These are phyloP conservation scores for Aurelia aurita DNA, from an alignment of 30 jellyfish, hydroid and myxozoan species.

Conservation along the genomic window DNA sequence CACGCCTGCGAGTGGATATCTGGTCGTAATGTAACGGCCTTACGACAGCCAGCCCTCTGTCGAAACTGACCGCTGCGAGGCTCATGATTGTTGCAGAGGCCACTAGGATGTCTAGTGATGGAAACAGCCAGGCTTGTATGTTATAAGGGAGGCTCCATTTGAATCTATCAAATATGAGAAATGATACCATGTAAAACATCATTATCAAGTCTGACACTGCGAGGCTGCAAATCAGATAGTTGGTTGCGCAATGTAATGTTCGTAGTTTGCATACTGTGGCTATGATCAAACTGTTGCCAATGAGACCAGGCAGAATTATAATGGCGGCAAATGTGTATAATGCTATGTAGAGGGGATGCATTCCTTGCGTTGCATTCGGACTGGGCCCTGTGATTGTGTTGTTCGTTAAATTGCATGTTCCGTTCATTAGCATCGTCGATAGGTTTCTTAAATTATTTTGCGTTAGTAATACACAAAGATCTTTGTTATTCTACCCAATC, in stretches of 20 bases:
- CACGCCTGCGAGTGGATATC: slow-evolving; percentile 46
- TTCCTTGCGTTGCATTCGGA: too few relatives aligned
- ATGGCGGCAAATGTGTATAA: slow-evolving; percentile 51
- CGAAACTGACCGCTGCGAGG: slow-evolving; percentile 81
- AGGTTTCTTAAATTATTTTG: too few relatives aligned
- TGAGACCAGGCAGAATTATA: slow-evolving; percentile 60
- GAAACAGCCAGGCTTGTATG: slow-evolving; percentile 49
- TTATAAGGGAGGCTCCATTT: slow-evolving; percentile 27
- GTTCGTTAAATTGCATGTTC: too few relatives aligned
- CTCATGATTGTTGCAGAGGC: slow-evolving; percentile 74
- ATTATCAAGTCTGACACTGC: slow-evolving; percentile 66
- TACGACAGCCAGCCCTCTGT: slow-evolving; percentile 66
- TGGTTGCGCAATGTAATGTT: slow-evolving; percentile 58
- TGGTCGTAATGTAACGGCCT: slow-evolving; percentile 64
- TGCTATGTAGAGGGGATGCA: slow-evolving; percentile 57
- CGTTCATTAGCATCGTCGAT: too few relatives aligned
- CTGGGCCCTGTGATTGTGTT: too few relatives aligned
- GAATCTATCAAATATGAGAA: slow-evolving; percentile 28
- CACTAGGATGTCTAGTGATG: slow-evolving; percentile 66
- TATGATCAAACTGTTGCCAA: slow-evolving; percentile 64
- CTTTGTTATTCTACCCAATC: too few relatives aligned
- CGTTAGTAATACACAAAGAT: too few relatives aligned
- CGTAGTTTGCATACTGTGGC: slow-evolving; percentile 56
- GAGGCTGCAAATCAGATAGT: slow-evolving; percentile 64
- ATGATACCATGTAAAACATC: slow-evolving; percentile 69